Conservation (phyloP, 2,888 invertebrate genomes). For the Cyclophora albipunctata region DNA sequence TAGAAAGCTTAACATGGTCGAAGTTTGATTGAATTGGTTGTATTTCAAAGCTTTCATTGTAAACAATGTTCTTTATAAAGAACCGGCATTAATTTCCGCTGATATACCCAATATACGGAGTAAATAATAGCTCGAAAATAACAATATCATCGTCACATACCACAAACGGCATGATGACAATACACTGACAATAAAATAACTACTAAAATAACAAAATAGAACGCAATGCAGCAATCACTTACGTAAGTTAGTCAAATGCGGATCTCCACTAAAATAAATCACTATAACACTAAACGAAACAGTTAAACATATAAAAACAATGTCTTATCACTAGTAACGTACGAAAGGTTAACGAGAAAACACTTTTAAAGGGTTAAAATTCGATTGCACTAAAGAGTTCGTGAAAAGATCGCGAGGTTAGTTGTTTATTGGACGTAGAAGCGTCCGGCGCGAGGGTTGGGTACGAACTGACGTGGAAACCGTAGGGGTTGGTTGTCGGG, state of each 20-base stretch:
- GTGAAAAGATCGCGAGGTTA: constrained; percentile 50
- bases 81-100: too few relatives aligned
- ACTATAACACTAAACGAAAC: constrained; percentile 37
- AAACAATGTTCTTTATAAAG: too few relatives aligned
- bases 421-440: constrained; percentile 17
- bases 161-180: too few relatives aligned
- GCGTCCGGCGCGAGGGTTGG: constrained; percentile 29
- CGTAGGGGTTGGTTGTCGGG: constrained; percentile 37
- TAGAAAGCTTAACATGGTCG: too few relatives aligned
- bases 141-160: too few relatives aligned
- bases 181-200: background rate
- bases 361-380: constrained; percentile 38
- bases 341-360: constrained; percentile 26
- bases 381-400: constrained; percentile 55
- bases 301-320: constrained; percentile 30
- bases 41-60: too few relatives aligned
- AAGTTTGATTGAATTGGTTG: too few relatives aligned
- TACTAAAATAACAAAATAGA: constrained; percentile 18
- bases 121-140: too few relatives aligned
- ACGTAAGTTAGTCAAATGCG: constrained; percentile 62
- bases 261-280: constrained; percentile 32
- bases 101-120: too few relatives aligned
- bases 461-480: constrained; percentile 48
- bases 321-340: constrained; percentile 27
- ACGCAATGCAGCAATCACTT: constrained; percentile 72